phyloP scores from a whole-genome alignment of 2,888 invertebrate species.

The Drosophila setosimentum region DNA sequence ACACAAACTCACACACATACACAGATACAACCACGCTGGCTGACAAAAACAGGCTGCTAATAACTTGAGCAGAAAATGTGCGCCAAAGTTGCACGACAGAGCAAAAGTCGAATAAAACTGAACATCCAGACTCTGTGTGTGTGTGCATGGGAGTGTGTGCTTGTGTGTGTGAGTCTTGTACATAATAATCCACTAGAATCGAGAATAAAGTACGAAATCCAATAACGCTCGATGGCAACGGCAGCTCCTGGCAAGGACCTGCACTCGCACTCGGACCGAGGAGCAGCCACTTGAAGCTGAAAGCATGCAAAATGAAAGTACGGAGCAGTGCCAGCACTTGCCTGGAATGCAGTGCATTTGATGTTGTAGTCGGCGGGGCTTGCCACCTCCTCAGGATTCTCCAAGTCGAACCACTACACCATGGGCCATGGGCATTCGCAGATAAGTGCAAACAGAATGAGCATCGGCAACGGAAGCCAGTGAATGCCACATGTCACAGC shows the following conservation, averaged over 20 bases:
- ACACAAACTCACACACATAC: constrained; percentile 33
- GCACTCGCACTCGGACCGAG: constrained; percentile 49
- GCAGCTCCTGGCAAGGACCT: constrained; percentile 67
- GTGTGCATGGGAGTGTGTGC: constrained; percentile 7
- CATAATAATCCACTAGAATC: constrained; percentile 80
- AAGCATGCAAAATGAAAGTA: constrained; percentile 74
- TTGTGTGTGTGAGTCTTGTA: constrained; percentile 65
- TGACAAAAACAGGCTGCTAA: constrained; percentile 81
- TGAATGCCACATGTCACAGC: constrained; percentile 76
- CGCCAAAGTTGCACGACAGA: constrained; percentile 78
- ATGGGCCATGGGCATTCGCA: constrained; percentile 57
- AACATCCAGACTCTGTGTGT: constrained; percentile 49
- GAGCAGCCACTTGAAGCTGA: constrained; percentile 60
- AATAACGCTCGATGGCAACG: constrained; percentile 79
- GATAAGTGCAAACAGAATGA: constrained; percentile 80
- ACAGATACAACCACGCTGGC: constrained; percentile 52
- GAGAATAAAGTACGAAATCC: constrained; percentile 81
- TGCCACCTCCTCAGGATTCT: constrained; percentile 90
- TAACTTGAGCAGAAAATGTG: constrained; percentile 81
- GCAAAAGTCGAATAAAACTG: constrained; percentile 79
- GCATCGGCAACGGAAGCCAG: constrained; percentile 74
- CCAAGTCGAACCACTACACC: constrained; percentile 92
- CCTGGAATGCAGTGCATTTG: constrained; percentile 87
- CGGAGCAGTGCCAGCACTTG: constrained; percentile 66
- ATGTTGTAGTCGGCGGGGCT: constrained; percentile 91